Evolutionary conservation across 2,888 invertebrate species (phyloP).

Genomic region (Chirona hameri): DNA sequence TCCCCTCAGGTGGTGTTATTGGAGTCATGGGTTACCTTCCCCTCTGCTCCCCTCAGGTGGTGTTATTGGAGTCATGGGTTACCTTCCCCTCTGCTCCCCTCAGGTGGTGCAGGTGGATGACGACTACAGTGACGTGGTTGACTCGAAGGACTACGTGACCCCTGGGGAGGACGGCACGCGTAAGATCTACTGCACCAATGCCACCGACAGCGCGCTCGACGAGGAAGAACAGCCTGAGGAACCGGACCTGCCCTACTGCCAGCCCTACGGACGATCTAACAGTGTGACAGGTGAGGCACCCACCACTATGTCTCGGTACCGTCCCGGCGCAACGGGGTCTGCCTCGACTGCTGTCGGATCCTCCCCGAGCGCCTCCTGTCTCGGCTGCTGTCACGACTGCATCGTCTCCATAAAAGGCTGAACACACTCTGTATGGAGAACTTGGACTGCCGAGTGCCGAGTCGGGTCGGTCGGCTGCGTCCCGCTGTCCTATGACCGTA

Average conservation of each 20-base stretch:
- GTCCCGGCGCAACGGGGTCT: not conserved
- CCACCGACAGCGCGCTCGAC: not conserved
- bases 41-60: not conserved
- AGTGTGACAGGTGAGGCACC: not conserved
- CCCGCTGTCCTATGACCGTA: too few relatives aligned
- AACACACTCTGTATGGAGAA: too few relatives aligned
- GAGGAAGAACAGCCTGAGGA: not conserved
- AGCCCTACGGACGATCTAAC: not conserved
- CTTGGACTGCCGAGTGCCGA: too few relatives aligned
- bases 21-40: too few relatives aligned
- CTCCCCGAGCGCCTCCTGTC: too few relatives aligned
- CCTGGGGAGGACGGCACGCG: slow-evolving; percentile 25
- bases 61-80: not conserved
- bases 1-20: slow-evolving; percentile 7
- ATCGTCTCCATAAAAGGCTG: too few relatives aligned
- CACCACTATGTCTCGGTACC: not conserved
- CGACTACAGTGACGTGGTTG: slow-evolving; percentile 24
- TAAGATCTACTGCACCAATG: slow-evolving; percentile 11
- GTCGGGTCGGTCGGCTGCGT: too few relatives aligned
- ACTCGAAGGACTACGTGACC: slow-evolving; percentile 5
- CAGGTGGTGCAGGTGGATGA: slow-evolving; percentile 24
- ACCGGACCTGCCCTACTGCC: not conserved
- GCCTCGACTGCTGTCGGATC: too few relatives aligned
- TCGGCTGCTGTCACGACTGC: too few relatives aligned
- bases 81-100: not conserved